Conservation (phyloP, 1,140 invertebrate species). For the Octopus sinensis region DNA sequence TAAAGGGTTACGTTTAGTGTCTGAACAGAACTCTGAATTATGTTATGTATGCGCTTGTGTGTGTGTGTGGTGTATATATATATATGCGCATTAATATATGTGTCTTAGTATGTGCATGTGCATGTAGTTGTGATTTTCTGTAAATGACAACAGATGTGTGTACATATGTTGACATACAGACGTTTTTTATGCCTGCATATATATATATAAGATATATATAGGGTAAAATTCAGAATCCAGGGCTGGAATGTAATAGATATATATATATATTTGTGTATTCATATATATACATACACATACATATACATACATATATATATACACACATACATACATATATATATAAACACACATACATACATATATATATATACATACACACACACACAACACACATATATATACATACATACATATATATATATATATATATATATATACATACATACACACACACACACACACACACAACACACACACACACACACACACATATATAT, state of each 20-base stretch:
- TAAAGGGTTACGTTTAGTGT: too few relatives aligned
- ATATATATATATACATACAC: background rate
- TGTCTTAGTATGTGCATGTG: background rate
- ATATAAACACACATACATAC: background rate
- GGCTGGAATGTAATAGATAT: background rate
- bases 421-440: background rate
- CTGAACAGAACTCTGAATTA: too few relatives aligned
- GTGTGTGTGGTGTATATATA: too few relatives aligned
- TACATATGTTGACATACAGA: background rate
- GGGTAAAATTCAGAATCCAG: too few relatives aligned
- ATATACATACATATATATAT: background rate
- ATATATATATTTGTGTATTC: background rate
- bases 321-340: background rate
- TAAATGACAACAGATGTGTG: background rate
- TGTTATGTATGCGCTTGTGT: too few relatives aligned
- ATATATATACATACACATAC: background rate
- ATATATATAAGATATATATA: background rate
- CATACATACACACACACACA: background rate
- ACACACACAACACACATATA: too few relatives aligned
- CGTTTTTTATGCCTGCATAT: background rate
- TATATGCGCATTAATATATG: background rate
- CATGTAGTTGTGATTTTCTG: background rate
- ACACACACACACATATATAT: background rate
- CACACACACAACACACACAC: background rate
- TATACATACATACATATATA: background rate